These are phyloP conservation scores for Isoperla grammatica DNA, from an alignment of 2,888 invertebrate genomes.

Conservation along the genomic window DNA sequence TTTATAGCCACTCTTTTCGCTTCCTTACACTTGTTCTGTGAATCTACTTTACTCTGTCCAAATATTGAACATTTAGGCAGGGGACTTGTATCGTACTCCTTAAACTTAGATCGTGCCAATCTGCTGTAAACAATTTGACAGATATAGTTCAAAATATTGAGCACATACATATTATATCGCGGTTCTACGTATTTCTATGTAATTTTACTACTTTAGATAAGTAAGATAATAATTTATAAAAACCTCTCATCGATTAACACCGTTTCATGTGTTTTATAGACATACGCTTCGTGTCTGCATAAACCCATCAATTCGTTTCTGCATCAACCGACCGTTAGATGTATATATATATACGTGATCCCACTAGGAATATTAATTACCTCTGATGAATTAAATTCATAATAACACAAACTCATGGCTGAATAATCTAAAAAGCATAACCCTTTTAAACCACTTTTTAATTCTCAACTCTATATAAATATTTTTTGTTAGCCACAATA, in stretches of 20 bases:
- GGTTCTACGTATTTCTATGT: neutral
- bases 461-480: neutral
- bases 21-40: neutral
- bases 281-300: conserved; percentile 10
- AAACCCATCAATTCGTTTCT: neutral
- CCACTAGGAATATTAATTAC: too few species aligned
- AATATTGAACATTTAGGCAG: neutral
- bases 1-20: neutral
- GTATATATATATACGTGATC: too few species aligned
- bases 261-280: neutral
- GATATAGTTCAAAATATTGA: neutral
- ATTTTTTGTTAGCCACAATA: neutral
- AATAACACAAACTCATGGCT: too few species aligned
- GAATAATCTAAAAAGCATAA: neutral
- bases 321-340: too few species aligned
- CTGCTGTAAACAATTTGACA: neutral
- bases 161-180: conserved; percentile 1
- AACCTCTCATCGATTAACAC: neutral
- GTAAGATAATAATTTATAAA: too few species aligned
- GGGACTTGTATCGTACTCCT: neutral
- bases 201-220: neutral
- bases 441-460: neutral
- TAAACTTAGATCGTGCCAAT: neutral
- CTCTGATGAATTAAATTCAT: too few species aligned
- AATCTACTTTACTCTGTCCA: conserved; percentile 9